Evolutionary conservation across 2,797 vertebrate species (phyloP).

Genomic region (Eulemur coronatus): DNA sequence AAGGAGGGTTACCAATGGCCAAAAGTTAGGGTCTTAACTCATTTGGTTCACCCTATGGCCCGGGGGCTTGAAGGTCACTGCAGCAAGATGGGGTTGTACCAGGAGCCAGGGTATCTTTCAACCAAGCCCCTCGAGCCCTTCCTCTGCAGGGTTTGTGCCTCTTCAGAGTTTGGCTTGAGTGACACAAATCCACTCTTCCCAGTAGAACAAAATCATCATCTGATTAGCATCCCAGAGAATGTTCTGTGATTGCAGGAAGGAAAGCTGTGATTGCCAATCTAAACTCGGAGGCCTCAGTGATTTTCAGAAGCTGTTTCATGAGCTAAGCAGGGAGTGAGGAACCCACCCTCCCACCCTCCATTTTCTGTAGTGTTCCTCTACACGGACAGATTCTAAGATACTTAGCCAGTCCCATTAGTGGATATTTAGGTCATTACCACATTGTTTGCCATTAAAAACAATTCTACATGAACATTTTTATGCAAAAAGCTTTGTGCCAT

Average conservation of each 20-base stretch:
- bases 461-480: not conserved
- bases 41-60: not conserved
- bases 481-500: not conserved
- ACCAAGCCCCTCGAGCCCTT: not conserved
- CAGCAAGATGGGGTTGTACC: not conserved
- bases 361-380: not conserved
- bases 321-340: not conserved
- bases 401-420: not conserved
- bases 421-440: not conserved
- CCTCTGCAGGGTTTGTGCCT: not conserved
- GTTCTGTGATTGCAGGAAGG: slow-evolving; percentile 39
- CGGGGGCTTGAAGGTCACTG: not conserved
- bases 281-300: not conserved
- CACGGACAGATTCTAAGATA: not conserved
- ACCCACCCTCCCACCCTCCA: not conserved
- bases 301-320: not conserved
- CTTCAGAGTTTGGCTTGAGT: slow-evolving; percentile 8
- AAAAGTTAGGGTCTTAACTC: not conserved
- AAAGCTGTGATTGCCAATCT: slow-evolving; percentile 29
- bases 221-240: slow-evolving; percentile 54
- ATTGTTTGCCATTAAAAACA: slow-evolving; percentile 14
- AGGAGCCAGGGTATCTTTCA: not conserved
- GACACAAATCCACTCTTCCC: slow-evolving; percentile 31
- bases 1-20: not conserved
- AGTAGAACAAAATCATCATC: slow-evolving; percentile 41